Evolutionary conservation across 2,113 vertebrate genomes (phyloP).

Genomic region (Bubo scandiacus): DNA sequence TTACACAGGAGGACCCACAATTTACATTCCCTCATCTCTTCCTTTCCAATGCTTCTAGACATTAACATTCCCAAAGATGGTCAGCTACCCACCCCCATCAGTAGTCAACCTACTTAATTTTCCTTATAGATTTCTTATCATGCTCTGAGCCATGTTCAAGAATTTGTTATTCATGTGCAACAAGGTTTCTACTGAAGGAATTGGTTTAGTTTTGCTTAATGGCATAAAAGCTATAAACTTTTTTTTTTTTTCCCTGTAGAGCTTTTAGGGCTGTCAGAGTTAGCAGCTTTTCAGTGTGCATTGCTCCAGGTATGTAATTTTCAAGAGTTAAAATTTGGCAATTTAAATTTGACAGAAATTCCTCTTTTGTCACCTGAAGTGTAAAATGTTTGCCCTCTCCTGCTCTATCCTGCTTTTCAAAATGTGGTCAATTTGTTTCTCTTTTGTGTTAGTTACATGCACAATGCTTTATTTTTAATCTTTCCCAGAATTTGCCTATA

Average conservation of each 20-base stretch:
- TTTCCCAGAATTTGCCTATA: not conserved
- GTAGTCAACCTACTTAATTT: not conserved
- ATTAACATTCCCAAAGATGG: not conserved
- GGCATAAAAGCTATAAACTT: not conserved
- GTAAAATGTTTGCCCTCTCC: not conserved
- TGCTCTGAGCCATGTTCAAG: not conserved
- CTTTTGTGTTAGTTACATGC: not conserved
- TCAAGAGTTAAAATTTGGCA: not conserved
- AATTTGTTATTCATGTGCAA: not conserved
- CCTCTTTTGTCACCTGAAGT: not conserved
- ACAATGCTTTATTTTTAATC: not conserved
- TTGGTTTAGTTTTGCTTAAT: not conserved
- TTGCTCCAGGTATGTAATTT: not conserved
- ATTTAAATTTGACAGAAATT: not conserved
- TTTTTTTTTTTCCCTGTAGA: not conserved
- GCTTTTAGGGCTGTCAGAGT: not conserved
- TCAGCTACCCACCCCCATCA: not conserved
- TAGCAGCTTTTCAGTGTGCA: not conserved
- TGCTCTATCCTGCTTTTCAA: not conserved
- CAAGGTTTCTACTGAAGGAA: not conserved
- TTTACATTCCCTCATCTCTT: not conserved
- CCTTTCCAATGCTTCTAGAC: not conserved
- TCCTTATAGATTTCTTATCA: not conserved
- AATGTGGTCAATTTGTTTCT: rapidly evolving
- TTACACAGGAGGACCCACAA: not conserved